A percentile compares a stretch with the other conserved stretches of the same genome.
Evolutionary conservation across 1,140 invertebrate species (phyloP).

Genomic region (Magallana ariakensis): DNA sequence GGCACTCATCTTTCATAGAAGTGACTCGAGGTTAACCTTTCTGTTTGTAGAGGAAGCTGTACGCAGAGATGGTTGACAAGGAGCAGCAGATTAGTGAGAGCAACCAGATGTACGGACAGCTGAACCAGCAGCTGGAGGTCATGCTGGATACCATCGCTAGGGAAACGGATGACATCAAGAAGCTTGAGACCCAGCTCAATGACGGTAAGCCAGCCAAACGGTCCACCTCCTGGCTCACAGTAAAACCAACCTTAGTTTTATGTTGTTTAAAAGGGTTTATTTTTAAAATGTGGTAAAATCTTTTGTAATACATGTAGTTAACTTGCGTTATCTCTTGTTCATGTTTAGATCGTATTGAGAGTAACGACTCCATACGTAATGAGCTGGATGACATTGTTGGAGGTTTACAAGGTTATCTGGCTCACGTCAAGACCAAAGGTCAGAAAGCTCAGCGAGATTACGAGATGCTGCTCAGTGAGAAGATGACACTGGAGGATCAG

Average conservation of each 20-base stretch:
- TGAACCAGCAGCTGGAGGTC: constrained; percentile 72
- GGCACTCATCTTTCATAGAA: no score
- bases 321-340: no score
- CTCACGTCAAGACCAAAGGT: constrained; percentile 72
- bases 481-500: constrained; percentile 66
- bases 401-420: constrained; percentile 74
- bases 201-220: constrained; percentile 62
- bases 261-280: no score
- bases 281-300: no score
- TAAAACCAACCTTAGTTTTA: no score
- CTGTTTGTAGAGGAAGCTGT: constrained; percentile 43
- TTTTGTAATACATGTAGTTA: no score
- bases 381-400: constrained; percentile 75
- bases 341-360: constrained; percentile 69
- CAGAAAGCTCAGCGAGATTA: constrained; percentile 70
- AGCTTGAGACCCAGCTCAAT: constrained; percentile 73
- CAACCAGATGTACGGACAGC: constrained; percentile 69
- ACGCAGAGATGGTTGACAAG: constrained; percentile 73
- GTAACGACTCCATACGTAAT: constrained; percentile 71
- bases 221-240: no score
- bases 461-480: constrained; percentile 70
- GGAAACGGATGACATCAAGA: constrained; percentile 76
- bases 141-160: constrained; percentile 73
- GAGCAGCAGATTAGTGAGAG: constrained; percentile 74
- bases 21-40: no score